These are phyloP conservation scores for Apogon talboti DNA, from an alignment of 2,797 vertebrate genomes.

Conservation along the genomic window DNA sequence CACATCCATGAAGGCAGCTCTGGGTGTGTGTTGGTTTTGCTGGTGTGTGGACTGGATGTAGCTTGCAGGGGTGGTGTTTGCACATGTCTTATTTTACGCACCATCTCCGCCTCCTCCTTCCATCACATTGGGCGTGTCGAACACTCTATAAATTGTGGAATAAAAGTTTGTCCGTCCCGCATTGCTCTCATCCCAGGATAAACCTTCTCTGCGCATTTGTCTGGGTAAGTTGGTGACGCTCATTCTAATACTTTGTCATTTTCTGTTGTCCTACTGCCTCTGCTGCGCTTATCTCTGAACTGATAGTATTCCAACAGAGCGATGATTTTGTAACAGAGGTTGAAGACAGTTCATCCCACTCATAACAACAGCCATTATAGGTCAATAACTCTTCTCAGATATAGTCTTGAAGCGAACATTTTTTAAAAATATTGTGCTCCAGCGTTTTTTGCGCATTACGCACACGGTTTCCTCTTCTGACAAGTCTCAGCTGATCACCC, in stretches of 20 bases:
- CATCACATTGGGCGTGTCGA: slow-evolving; percentile 65
- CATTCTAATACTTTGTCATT: background rate
- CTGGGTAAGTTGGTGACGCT: slow-evolving; percentile 51
- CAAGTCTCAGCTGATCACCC: background rate
- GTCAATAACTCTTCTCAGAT: no score
- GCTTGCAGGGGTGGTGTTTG: slow-evolving; percentile 2
- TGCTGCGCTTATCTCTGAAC: no score
- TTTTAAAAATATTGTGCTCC: no score
- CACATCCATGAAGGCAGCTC: no score
- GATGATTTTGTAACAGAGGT: accelerated
- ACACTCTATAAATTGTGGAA: slow-evolving; percentile 64
- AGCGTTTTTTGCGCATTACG: slow-evolving; percentile 11
- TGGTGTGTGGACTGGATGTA: no score
- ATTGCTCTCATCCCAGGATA: background rate
- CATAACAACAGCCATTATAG: no score
- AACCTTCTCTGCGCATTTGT: background rate
- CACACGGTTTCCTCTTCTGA: background rate
- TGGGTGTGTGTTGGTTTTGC: no score
- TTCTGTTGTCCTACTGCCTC: no score
- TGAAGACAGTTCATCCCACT: no score
- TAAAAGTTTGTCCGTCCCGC: slow-evolving; percentile 23
- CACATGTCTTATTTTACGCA: background rate
- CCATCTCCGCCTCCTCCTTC: slow-evolving; percentile 10
- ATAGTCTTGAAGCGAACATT: no score
- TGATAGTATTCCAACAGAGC: no score